These are phyloP conservation scores for Drepanosiphum platanoidis DNA, from an alignment of 2,888 invertebrate species.

Conservation along the genomic window DNA sequence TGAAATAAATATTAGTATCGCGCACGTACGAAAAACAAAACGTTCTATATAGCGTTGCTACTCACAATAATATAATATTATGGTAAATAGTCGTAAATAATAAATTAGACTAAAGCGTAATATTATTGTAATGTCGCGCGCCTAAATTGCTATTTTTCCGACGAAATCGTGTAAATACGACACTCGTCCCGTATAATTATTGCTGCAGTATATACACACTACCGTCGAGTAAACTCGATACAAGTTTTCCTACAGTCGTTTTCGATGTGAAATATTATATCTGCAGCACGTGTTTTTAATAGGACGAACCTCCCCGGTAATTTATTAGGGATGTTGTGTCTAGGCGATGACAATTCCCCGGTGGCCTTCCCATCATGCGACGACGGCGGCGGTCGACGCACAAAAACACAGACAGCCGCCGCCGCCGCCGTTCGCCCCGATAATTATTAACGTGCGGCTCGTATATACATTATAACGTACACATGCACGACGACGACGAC, in stretches of 20 bases:
- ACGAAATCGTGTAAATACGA: too few species aligned
- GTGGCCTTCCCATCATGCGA: slow-evolving; percentile 38
- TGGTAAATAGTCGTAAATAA: too few species aligned
- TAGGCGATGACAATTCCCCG: slow-evolving; percentile 62
- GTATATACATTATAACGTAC: too few species aligned
- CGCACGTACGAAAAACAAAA: too few species aligned
- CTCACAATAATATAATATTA: too few species aligned
- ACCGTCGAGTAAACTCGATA: too few species aligned
- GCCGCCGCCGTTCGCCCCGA: slow-evolving; percentile 6
- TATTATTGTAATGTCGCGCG: too few species aligned
- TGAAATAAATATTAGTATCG: too few species aligned
- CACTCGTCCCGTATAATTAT: too few species aligned
- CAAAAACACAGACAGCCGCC: slow-evolving; percentile 13
- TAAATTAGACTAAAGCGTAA: too few species aligned
- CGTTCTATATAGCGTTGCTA: too few species aligned
- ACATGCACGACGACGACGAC: not conserved
- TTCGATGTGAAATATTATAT: slow-evolving; percentile 57
- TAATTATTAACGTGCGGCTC: not conserved
- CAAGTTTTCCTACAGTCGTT: not conserved
- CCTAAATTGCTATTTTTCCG: not conserved
- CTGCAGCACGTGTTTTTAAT: slow-evolving; percentile 57
- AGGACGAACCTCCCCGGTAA: slow-evolving; percentile 55
- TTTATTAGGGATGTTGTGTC: slow-evolving; percentile 61
- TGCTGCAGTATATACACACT: too few species aligned
- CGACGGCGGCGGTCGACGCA: slow-evolving; percentile 14